Percentiles rank a stretch among this genome's conserved stretches.
Evolutionary conservation across 2,888 invertebrate genomes (phyloP).

Genomic region (Pemphredon lugubris): DNA sequence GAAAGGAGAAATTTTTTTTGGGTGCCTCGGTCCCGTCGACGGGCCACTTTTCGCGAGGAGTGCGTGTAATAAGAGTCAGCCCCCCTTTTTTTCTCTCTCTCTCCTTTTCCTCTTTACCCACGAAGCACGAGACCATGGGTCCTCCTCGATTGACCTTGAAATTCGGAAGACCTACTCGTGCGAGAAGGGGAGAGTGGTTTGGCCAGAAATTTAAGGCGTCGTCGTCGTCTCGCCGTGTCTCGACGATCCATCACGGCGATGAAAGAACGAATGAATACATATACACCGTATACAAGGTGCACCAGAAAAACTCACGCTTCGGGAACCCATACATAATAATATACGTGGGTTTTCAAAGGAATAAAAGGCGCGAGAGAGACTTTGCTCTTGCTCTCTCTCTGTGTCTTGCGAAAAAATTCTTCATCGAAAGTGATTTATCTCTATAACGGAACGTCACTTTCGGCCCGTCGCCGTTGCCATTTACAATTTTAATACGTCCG

Average conservation of each 20-base stretch:
- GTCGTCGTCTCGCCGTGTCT: conserved; percentile 44
- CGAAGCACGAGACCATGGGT: background rate
- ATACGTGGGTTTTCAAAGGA: no score
- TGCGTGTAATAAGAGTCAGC: no score
- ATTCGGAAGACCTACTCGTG: conserved; percentile 54
- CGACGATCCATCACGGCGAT: conserved; percentile 66
- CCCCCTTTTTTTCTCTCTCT: no score
- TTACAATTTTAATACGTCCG: no score
- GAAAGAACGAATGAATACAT: conserved; percentile 34
- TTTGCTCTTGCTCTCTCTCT: no score
- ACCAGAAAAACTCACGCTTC: conserved; percentile 14
- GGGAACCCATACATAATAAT: background rate
- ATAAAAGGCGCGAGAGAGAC: no score
- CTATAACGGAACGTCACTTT: no score
- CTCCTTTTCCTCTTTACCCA: no score
- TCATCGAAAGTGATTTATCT: no score
- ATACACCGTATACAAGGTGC: conserved; percentile 13
- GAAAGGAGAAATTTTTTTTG: background rate
- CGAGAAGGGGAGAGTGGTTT: conserved; percentile 64
- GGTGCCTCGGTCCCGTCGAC: background rate
- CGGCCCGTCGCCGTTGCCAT: no score
- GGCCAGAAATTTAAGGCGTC: conserved; percentile 57
- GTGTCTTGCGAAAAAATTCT: no score
- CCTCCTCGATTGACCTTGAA: conserved; percentile 56
- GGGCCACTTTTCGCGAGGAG: no score